phyloP scores from a whole-genome alignment of 2,888 invertebrate genomes.

The Sinelater perroti region DNA sequence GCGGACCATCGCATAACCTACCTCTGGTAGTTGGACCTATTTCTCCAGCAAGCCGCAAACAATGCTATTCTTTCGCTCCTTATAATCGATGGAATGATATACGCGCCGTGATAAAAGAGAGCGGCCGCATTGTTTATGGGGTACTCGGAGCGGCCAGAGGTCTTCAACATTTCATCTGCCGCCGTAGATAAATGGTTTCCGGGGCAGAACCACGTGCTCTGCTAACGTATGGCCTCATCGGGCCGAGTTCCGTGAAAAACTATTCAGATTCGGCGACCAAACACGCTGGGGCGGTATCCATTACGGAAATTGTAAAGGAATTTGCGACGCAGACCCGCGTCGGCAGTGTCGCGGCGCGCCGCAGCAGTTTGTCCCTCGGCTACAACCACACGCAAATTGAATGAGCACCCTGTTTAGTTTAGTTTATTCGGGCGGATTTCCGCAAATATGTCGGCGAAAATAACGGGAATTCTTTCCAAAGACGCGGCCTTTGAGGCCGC shows the following conservation, averaged over 20 bases:
- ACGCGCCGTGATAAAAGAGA: conserved; percentile 41
- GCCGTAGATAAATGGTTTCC: conserved; percentile 45
- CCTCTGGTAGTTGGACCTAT: conserved; percentile 8
- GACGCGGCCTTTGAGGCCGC: conserved; percentile 5
- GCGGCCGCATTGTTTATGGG: conserved; percentile 46
- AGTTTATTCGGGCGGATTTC: conserved; percentile 30
- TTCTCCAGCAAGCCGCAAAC: conserved; percentile 28
- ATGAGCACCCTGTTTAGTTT: conserved; percentile 28
- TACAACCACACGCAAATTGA: conserved; percentile 33
- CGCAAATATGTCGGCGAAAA: conserved; percentile 26
- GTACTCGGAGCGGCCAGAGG: conserved; percentile 43
- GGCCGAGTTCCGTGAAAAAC: conserved; percentile 22
- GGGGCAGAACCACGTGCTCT: conserved; percentile 44
- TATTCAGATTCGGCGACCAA: conserved; percentile 32
- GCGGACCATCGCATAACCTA: too few species aligned
- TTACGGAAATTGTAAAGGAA: conserved; percentile 33
- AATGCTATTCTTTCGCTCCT: conserved; percentile 37
- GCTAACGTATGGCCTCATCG: conserved; percentile 47
- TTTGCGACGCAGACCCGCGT: conserved; percentile 27
- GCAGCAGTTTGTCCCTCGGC: conserved; percentile 33
- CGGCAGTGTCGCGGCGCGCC: conserved; percentile 27
- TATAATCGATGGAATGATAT: conserved; percentile 45
- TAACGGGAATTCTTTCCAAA: conserved; percentile 27
- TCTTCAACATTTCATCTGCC: conserved; percentile 49
- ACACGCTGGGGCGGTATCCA: conserved; percentile 20